phyloP scores from a whole-genome alignment of 2,888 invertebrate species.

The Pachliopta kotzebuea region DNA sequence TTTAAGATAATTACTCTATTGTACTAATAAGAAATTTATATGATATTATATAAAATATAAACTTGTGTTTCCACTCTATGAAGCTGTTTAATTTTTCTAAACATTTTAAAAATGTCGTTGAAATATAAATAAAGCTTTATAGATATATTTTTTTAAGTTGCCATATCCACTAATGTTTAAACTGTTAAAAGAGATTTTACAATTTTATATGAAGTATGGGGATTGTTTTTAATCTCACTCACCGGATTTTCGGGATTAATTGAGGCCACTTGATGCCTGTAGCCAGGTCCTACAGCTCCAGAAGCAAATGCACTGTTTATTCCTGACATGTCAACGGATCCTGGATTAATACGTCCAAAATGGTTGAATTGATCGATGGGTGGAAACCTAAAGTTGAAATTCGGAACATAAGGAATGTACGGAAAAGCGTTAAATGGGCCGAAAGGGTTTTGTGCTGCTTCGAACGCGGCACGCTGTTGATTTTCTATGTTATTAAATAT shows the following conservation, averaged over 20 bases:
- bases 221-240: conserved; percentile 39
- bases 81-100: too few relatives aligned
- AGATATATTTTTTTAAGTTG: too few relatives aligned
- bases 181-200: too few relatives aligned
- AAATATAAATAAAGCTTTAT: too few relatives aligned
- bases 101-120: too few relatives aligned
- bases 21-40: too few relatives aligned
- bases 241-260: conserved; percentile 83
- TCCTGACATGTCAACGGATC: conserved; percentile 37
- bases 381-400: conserved; percentile 59
- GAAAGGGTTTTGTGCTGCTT: conserved; percentile 66
- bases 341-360: conserved; percentile 36
- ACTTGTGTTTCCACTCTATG: too few relatives aligned
- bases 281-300: conserved; percentile 77
- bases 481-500: conserved; percentile 49
- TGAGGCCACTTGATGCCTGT: conserved; percentile 77
- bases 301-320: conserved; percentile 71
- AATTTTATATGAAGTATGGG: neutral
- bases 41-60: too few relatives aligned
- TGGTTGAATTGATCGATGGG: conserved; percentile 39
- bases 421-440: conserved; percentile 60
- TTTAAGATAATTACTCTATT: too few relatives aligned
- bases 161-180: too few relatives aligned
- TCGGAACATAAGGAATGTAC: conserved; percentile 49
- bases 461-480: conserved; percentile 54